Evolutionary conservation across 1,140 invertebrate genomes (phyloP), one percentile per base, ranked within the genome.

Genomic region (Heliconius melpomene): DNA sequence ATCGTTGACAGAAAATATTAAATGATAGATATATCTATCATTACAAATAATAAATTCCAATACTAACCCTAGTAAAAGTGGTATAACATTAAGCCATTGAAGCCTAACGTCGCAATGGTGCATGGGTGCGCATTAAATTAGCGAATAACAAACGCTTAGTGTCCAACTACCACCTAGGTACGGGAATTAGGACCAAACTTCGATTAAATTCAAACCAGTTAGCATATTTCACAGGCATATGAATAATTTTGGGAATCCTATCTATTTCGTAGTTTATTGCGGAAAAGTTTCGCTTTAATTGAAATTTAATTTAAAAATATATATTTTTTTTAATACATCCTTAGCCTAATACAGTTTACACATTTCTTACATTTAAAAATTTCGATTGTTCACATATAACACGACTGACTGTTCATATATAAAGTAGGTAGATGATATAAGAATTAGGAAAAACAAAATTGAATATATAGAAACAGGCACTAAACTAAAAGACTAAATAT

Each of bases 61-160:
- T 8, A 16, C 16, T 7, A 26, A 66, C 60, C 29, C 60, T 29
- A 16, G 3, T 66, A 29, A 66, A n/a, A 29, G 26, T 66, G 23
- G 60, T 66, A 66, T 66, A 66, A 66, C 60, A 66, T 66, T 32
- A 70, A 70, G 75, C 50, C 52, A 76, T 38, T 18, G 75, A 70
- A 70, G 75, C 38, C n/a, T 70, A 70, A 76, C 75, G 20, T 46
- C 32, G 57, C 57, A 76, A 76, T 76, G 66, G 75, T 70, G 75
- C 75, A 76, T 76, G 75, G 40, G 11, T 23, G n/a, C 52, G 75
- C 75, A 76, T 76, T 70, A 76, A 75, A 76, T 70, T 66, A 76
- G 75, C 26, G 38, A 40, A 60, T 70, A 76, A 76, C 75, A 76
- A 72, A 32, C n/a, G 52, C 38, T 70, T 38, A 57, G 23, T 9